Evolutionary conservation across 2,113 vertebrate species (phyloP), one percentile per base, ranked within the genome.

Genomic region (Macquaria ambigua): DNA sequence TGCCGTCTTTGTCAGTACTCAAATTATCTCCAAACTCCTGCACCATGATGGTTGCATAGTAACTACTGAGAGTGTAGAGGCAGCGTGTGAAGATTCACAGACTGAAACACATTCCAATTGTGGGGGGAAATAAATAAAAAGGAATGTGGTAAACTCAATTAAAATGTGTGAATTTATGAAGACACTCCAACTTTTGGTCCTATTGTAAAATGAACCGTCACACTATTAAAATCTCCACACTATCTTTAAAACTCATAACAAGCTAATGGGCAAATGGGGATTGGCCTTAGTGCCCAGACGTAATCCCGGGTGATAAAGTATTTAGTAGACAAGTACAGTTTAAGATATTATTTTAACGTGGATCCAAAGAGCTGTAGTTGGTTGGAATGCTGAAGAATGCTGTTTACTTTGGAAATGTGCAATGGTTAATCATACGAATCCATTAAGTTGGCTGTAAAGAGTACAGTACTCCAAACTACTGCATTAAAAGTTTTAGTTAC

Each of bases 81-180:
- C 69, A 63, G 72, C n/a, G 75, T 82, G 83, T 69, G 75, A 89
- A 86, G 68, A 79, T 77, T 77, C 71, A 71, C 84, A 62, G 63
- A 39, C 53, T 67, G 74, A 63, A 76, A 43, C 41, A 31, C 34
- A 52, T 68, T 50, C 34, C 18, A 23, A 43, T 25, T 56, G 41
- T 66, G 43, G 31, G 12, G 21, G 20, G 20, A 58, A 23, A 83
- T 53, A 70, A 74, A 79, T 56, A 31, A 74, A 67, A 72, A 63
- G 34, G 28, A 77, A 64, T 18, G 74, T 80, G 64, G 5, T 64
- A 79, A 78, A 39, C 41, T 28, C 37, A 71, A 34, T 85, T 69
- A 69, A 81, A 79, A 80, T 56, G 56, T 82, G 52, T 53, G 23
- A 69, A 62, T 72, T 56, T 58, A 62, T 67, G 10, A 64, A 62